Percentiles rank a stretch among this genome's conserved stretches.
Evolutionary conservation across 2,888 invertebrate species (phyloP).

Genomic region (Steromphala cineraria): DNA sequence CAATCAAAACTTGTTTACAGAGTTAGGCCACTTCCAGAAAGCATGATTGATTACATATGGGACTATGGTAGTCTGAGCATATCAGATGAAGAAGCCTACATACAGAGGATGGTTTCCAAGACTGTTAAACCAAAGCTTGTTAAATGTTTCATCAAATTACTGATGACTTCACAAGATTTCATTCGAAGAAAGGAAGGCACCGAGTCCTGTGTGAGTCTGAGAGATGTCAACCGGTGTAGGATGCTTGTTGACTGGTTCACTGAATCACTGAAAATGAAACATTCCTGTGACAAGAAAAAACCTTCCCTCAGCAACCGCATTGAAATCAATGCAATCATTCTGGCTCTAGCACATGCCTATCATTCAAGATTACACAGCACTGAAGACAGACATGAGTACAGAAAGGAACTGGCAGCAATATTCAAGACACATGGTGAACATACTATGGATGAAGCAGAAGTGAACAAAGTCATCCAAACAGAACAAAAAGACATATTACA

Average conservation of each 20-base stretch:
- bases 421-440: not conserved
- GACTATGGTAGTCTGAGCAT: slow-evolving; percentile 55
- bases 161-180: slow-evolving; percentile 34
- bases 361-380: slow-evolving; percentile 15
- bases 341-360: slow-evolving; percentile 29
- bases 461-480: slow-evolving; percentile 5
- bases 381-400: not conserved
- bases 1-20: slow-evolving; percentile 53
- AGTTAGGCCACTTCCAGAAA: slow-evolving; percentile 57
- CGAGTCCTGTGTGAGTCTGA: slow-evolving; percentile 37
- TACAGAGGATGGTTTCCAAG: slow-evolving; percentile 37
- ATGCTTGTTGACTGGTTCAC: slow-evolving; percentile 35
- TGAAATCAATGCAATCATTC: slow-evolving; percentile 20
- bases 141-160: slow-evolving; percentile 17
- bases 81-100: slow-evolving; percentile 49
- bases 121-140: not conserved
- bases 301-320: not conserved
- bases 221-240: slow-evolving; percentile 38
- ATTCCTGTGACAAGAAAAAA: not conserved
- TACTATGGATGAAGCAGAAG: not conserved
- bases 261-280: slow-evolving; percentile 18
- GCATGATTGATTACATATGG: slow-evolving; percentile 57
- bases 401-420: not conserved
- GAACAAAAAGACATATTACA: slow-evolving; percentile 31
- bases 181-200: slow-evolving; percentile 24